phyloP scores from a whole-genome alignment of 2,797 vertebrate species.

The Manis crassicaudata region DNA sequence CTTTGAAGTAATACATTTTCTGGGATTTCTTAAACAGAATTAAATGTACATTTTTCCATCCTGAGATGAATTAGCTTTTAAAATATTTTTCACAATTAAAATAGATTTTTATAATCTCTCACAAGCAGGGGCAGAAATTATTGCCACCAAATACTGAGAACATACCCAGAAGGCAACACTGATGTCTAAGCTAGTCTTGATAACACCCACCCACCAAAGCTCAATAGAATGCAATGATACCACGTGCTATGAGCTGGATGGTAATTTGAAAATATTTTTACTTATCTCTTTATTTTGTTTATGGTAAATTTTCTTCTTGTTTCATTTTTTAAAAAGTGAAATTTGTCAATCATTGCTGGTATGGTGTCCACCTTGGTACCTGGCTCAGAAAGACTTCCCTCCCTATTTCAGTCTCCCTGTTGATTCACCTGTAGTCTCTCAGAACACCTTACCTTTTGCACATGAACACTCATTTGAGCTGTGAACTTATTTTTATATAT shows the following conservation, averaged over 20 bases:
- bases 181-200: neutral
- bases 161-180: neutral
- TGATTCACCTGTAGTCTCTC: neutral
- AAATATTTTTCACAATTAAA: slow-evolving; percentile 6
- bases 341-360: neutral
- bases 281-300: neutral
- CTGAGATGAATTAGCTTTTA: neutral
- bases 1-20: neutral
- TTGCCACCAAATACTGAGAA: neutral
- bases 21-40: slow-evolving; percentile 1
- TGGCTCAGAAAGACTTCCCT: neutral
- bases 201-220: neutral
- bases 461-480: neutral
- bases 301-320: neutral
- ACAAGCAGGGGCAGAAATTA: slow-evolving; percentile 8
- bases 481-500: neutral
- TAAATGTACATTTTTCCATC: neutral
- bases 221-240: neutral
- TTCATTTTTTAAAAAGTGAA: neutral
- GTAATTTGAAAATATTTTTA: neutral
- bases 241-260: neutral
- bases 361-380: neutral
- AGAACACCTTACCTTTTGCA: neutral
- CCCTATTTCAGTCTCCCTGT: neutral
- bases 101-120: neutral